Base-by-base conservation (phyloP, 2,113 vertebrate species). In the Micromys minutus region DNA sequence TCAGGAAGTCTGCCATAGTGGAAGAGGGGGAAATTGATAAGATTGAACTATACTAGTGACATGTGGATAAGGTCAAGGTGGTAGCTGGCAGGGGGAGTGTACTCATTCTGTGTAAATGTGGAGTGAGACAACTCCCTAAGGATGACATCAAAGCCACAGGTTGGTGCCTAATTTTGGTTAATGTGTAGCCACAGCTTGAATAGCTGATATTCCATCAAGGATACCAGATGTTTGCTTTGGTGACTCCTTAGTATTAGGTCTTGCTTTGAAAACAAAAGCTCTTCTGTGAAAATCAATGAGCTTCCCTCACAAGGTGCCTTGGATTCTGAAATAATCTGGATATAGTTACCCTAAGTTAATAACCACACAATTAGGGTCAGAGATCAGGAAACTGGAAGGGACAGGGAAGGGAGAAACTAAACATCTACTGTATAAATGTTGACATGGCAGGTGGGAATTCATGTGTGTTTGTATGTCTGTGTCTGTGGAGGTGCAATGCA, bases 221-320 rank as follows among this genome's bases (percentile, higher is more conserved):
- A 39, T 57, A 52, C 24, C 42, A 87, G 34, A 19, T 91, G 31
- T 85, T 59, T 76, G 74, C 36, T 89, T 85, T 67, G 71, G 87
- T 34, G 52, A 19, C 83, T 59, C 81, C 81, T 83, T 76, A 45
- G 7, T 89, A 42, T 67, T 93, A 69, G 50, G 57, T 9, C 88
- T 90, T 92, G 9, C 59, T 76, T 87, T 89, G 39, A 87, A 76
- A 93, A 67, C 55, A 94, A 75, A 75, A 55, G 9, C 0, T 39
- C 93, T 91, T 88, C 57, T 79, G 15, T 91, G 72, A 31, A 89
- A 85, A 87, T 76, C 34, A 86, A 95, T 86, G 75, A 8, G 5
- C 39, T 77, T 47, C 17, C 69, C 13, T 94, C 15, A 36, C 4
- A 29, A 88, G 71, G 75, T 94, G 42, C 22, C 55, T 47, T 76